phyloP scores from a whole-genome alignment of 2,888 invertebrate genomes.

The Brenthis hecate region DNA sequence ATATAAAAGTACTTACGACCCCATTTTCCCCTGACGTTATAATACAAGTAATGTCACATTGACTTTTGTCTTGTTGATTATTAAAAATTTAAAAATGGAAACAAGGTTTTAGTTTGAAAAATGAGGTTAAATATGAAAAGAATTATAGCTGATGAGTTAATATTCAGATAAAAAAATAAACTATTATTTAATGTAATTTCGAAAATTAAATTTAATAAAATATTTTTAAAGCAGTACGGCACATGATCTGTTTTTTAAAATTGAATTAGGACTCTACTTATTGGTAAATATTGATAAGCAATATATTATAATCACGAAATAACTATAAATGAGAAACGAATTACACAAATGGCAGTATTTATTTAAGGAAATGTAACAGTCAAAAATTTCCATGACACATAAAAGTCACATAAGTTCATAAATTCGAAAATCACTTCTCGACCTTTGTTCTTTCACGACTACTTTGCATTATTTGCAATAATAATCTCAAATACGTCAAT shows the following conservation, averaged over 20 bases:
- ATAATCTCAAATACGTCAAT: conserved; percentile 21
- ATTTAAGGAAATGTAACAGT: conserved; percentile 77
- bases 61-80: not conserved
- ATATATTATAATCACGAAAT: too few species aligned
- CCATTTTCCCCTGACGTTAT: conserved; percentile 37
- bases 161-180: not conserved
- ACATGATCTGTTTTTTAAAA: too few species aligned
- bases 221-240: too few species aligned
- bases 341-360: conserved; percentile 80
- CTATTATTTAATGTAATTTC: not conserved
- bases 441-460: conserved; percentile 23
- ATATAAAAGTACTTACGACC: conserved; percentile 39
- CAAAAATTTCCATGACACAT: conserved; percentile 68
- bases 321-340: conserved; percentile 39
- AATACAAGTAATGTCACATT: conserved; percentile 7
- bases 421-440: conserved; percentile 66
- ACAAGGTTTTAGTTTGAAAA: not conserved
- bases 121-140: conserved; percentile 4
- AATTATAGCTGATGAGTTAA: not conserved
- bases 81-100: conserved; percentile 8
- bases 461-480: conserved; percentile 16
- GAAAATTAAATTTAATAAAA: conserved; percentile 7
- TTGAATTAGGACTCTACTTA: too few species aligned
- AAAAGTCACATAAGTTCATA: conserved; percentile 66
- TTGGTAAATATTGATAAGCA: too few species aligned